Evolutionary conservation across 2,888 invertebrate species (phyloP).

Genomic region (Drosophila falleni): DNA sequence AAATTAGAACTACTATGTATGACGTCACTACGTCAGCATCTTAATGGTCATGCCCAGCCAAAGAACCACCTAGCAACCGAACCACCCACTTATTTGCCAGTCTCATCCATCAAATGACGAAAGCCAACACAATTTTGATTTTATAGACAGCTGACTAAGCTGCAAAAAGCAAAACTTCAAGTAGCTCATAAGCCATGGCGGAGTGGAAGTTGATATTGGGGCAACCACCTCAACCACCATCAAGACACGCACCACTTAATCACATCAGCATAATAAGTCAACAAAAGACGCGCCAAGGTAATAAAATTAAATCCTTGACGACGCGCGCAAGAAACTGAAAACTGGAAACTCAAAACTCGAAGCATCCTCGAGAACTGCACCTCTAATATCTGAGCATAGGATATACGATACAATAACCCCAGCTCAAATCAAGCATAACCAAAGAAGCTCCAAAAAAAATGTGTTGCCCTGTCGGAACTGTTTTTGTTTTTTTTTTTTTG

Average conservation of each 20-base stretch:
- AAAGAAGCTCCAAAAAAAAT: conserved; percentile 11
- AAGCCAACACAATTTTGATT: conserved; percentile 33
- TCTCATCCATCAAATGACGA: conserved; percentile 35
- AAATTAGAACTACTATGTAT: conserved; percentile 9
- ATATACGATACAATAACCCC: conserved; percentile 39
- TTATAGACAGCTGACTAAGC: conserved; percentile 36
- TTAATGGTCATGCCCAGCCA: too few species aligned
- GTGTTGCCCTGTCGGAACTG: background rate
- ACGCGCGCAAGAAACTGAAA: conserved; percentile 38
- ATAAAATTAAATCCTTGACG: conserved; percentile 81
- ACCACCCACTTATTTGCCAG: background rate
- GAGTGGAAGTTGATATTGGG: background rate
- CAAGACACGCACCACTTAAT: conserved; percentile 64
- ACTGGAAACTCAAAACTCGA: conserved; percentile 13
- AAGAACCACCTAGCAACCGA: background rate
- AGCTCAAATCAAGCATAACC: conserved; percentile 2
- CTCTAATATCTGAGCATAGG: background rate
- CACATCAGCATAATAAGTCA: conserved; percentile 81
- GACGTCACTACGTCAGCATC: background rate
- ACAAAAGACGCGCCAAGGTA: conserved; percentile 61
- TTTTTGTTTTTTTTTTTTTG: too few species aligned
- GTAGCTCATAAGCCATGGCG: conserved; percentile 23
- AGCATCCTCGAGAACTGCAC: background rate
- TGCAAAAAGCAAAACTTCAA: conserved; percentile 32
- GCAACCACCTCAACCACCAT: conserved; percentile 14